Evolutionary conservation across 2,797 vertebrate genomes (phyloP).

Genomic region (Glyptemys insculpta): DNA sequence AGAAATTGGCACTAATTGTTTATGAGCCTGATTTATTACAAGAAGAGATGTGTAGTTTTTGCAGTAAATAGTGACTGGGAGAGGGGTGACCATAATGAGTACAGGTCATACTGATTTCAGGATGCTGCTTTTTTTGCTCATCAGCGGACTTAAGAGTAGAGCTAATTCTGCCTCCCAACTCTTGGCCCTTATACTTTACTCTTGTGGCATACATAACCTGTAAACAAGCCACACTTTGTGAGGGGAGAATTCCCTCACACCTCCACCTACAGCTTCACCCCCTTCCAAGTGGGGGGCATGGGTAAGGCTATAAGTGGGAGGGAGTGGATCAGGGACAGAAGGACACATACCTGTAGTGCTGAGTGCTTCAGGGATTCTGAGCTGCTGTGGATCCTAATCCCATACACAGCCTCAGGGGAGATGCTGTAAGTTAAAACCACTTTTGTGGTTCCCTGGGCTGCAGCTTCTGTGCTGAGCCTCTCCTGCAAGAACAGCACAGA

Average conservation of each 20-base stretch:
- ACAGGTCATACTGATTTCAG: background rate
- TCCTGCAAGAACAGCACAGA: background rate
- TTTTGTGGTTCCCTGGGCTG: background rate
- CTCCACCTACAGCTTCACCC: background rate
- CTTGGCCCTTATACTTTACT: background rate
- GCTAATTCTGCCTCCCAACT: background rate
- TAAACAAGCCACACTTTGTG: background rate
- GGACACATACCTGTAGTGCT: background rate
- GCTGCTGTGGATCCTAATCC: background rate
- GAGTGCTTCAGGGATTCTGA: background rate
- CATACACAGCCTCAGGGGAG: background rate
- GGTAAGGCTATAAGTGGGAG: background rate
- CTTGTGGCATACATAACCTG: background rate
- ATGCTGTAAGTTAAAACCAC: fast-evolving
- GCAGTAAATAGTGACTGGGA: conserved; percentile 52
- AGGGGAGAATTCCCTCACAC: background rate
- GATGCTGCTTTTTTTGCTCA: background rate
- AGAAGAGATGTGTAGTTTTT: conserved; percentile 37
- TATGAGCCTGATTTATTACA: background rate
- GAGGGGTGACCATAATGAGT: conserved; percentile 15
- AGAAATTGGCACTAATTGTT: background rate
- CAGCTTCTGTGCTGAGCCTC: fast-evolving
- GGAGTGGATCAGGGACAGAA: background rate
- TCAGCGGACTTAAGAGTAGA: background rate
- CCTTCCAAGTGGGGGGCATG: fast-evolving